A percentile compares a stretch with the other conserved stretches of the same genome.
phyloP scores from a whole-genome alignment of 2,113 vertebrate species.

The Tonatia bakeri region DNA sequence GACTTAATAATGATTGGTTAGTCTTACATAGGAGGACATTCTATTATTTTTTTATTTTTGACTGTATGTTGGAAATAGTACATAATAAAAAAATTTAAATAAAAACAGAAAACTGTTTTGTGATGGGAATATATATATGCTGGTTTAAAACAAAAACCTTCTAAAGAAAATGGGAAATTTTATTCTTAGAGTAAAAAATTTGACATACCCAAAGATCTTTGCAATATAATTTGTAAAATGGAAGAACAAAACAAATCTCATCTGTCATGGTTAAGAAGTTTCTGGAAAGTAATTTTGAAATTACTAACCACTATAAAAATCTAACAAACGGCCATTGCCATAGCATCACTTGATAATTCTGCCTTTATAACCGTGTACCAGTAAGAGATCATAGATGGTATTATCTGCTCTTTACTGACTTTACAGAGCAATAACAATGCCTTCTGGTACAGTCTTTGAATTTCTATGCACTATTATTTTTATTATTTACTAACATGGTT shows the following conservation, averaged over 20 bases:
- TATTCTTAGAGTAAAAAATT: neutral
- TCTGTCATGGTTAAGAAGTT: neutral
- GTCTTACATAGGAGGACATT: neutral
- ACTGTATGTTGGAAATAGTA: neutral
- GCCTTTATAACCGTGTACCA: neutral
- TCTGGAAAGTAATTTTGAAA: neutral
- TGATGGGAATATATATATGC: neutral
- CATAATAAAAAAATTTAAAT: neutral
- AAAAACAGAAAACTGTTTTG: neutral
- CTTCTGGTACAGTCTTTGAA: neutral
- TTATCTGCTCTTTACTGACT: neutral
- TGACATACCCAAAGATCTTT: neutral
- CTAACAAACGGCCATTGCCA: neutral
- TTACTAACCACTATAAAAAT: neutral
- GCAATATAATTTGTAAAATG: neutral
- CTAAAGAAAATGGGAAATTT: neutral
- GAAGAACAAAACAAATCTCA: neutral
- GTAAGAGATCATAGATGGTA: rapidly evolving
- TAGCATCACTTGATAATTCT: neutral
- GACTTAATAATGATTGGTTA: neutral
- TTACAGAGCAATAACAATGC: neutral
- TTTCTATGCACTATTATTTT: neutral
- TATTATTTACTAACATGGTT: neutral
- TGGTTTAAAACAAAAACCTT: neutral
- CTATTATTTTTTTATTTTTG: neutral